Base-by-base conservation (phyloP, 2,888 invertebrate genomes). In the Lasioglossum zephyrum region DNA sequence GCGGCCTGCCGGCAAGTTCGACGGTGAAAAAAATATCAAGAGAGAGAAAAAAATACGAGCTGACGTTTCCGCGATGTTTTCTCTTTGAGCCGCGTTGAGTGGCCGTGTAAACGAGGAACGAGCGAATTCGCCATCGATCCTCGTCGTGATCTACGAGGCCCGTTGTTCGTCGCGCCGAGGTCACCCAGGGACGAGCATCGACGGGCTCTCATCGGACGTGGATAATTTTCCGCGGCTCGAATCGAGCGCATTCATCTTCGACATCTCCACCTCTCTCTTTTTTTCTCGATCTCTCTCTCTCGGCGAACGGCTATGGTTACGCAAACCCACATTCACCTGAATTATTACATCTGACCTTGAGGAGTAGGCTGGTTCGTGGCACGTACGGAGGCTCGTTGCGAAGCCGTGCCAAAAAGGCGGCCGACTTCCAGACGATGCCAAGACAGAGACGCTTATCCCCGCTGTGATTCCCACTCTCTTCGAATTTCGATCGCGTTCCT, bases 281-380 rank as follows among this genome's bases (percentile, higher is more conserved):
- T 36, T 36, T 36, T 36, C 3, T 36, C 36, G 2, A 36, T 36
- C 36, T 26, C 39, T 81, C 63, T 72, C 60, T 57, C 47, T n/a
- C 75, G 72, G 63, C 78, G 77, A 22, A 18, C 66, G 18, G 44
- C 53, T 76, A 70, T 57, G 85, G 85, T 88, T 85, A 81, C 85
- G 60, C 81, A 79, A 80, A 84, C 79, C 85, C 74, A 76, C 85
- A 36, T 89, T 89, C 87, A 79, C 72, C 80, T 82, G 89, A 76
- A 85, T 85, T 72, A 77, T 89, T 73, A 70, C 85, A 69, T 57
- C 16, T 63, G 86, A 89, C 89, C 89, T 84, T 89, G 87, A 73
- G 77, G 60, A 72, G 73, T 26, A 78, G 63, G 49, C 73, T 11
- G 22, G 70, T 47, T 73, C 75, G 80, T 49, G 76, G 39, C 79